Evolutionary conservation across 1,140 invertebrate genomes (phyloP), one percentile per base, ranked within the genome.

Genomic region (Solen grandis): DNA sequence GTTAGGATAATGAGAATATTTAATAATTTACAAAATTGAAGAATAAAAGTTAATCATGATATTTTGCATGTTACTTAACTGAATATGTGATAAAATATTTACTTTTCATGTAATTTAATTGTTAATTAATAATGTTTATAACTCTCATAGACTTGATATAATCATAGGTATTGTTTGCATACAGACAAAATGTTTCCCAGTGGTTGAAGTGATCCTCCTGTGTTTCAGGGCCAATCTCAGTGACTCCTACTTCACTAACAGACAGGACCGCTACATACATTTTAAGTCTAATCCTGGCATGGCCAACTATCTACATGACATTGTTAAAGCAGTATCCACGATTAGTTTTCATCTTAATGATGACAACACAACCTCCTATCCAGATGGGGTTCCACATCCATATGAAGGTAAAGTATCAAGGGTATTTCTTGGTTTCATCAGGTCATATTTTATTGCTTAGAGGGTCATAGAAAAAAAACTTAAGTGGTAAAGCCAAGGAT

Each of bases 221-320:
- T 76, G 83, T 91, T 93, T 74, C 90, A 96, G 96, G 14, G 99
- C 99, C 13, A 99, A 99, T 93, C 94, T 99, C 85, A 99, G 98
- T 84, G 96, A 98, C 90, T 96, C 98, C 90, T 99, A 99, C 91
- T 99, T 99, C 90, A 97, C 96, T 27, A 98, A 99, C 92, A 94
- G 99, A 62, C 98, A 99, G 92, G 99, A 99, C 93, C 94, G 99
- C 54, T 99, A 99, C 89, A 94, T 99, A 81, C 90, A 98, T 59
- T 97, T 99, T 76, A 94, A 96, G 87, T 94, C 99, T 89, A 95
- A 94, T 84, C 92, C 94, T 80, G 93, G 95, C 54, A 91, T 99
- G 60, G 96, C 96, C 52, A 95, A 98, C 92, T 99, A 98, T 93
- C 98, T 94, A 81, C 88, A 94, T 66, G 82, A 91, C 19, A 85